These are phyloP conservation scores for Epinotia nisella DNA, from an alignment of 2,888 invertebrate species.

Conservation along the genomic window DNA sequence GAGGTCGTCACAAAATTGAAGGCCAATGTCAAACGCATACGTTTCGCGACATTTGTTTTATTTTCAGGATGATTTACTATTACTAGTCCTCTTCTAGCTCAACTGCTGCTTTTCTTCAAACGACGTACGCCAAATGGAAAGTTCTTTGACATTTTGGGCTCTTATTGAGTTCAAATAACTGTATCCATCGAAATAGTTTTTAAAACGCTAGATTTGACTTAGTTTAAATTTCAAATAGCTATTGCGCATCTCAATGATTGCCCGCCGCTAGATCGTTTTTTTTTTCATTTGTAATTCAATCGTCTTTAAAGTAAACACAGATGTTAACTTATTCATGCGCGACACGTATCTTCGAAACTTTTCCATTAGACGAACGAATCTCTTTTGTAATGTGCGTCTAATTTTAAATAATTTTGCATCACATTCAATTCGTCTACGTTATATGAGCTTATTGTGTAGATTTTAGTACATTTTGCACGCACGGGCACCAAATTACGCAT, in stretches of 20 bases:
- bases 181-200: conserved; percentile 20
- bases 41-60: too few relatives aligned
- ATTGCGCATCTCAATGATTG: conserved; percentile 31
- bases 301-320: conserved; percentile 42
- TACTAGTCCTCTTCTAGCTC: too few relatives aligned
- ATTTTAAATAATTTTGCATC: conserved; percentile 42
- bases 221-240: conserved; percentile 28
- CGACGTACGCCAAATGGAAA: too few relatives aligned
- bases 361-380: conserved; percentile 43
- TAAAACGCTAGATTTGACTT: conserved; percentile 26
- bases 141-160: background rate
- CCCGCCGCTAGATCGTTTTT: conserved; percentile 31
- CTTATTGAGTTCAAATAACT: conserved; percentile 10
- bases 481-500: conserved; percentile 38
- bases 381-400: conserved; percentile 44
- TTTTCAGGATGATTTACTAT: too few relatives aligned
- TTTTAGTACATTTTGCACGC: conserved; percentile 43
- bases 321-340: conserved; percentile 40
- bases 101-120: too few relatives aligned
- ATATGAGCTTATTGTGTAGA: conserved; percentile 43
- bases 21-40: too few relatives aligned
- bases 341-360: conserved; percentile 43
- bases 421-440: conserved; percentile 43
- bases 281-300: conserved; percentile 43
- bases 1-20: too few relatives aligned